These are phyloP conservation scores for Sarcophaga peregrina DNA, from an alignment of 1,140 invertebrate genomes.

Conservation along the genomic window DNA sequence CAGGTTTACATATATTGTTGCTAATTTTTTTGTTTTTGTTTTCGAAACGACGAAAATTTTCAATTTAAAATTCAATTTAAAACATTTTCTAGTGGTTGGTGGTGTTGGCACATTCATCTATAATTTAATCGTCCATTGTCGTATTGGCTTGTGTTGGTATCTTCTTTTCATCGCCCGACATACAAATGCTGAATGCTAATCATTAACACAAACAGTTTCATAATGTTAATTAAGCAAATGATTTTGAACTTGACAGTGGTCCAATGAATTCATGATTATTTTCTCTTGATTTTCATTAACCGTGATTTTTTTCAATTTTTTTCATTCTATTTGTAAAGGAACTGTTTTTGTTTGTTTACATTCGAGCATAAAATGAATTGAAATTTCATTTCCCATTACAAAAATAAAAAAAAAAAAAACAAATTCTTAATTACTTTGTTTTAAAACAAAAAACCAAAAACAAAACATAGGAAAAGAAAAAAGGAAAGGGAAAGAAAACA, in stretches of 20 bases:
- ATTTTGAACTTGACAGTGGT: conserved; percentile 21
- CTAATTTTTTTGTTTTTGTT: background rate
- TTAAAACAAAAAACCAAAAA: background rate
- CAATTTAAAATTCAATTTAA: conserved; percentile 9
- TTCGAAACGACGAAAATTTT: background rate
- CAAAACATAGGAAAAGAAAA: too few species aligned
- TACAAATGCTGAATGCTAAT: background rate
- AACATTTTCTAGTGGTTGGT: background rate
- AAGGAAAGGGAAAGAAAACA: background rate
- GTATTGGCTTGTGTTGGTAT: background rate
- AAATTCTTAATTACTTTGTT: conserved; percentile 3
- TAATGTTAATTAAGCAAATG: conserved; percentile 25
- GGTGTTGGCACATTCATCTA: conserved; percentile 9
- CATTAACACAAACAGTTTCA: conserved; percentile 3
- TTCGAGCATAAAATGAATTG: too few species aligned
- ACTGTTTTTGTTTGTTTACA: too few species aligned
- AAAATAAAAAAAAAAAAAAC: too few species aligned
- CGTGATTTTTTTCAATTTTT: too few species aligned
- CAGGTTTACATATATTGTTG: background rate
- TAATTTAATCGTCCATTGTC: background rate
- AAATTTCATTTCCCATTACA: too few species aligned
- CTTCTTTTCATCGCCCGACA: too few species aligned
- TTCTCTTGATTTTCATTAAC: too few species aligned
- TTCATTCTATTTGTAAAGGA: too few species aligned
- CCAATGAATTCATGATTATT: background rate